A percentile compares a stretch with the other conserved stretches of the same genome.
Conservation (phyloP, 2,888 invertebrate genomes). For the Nomada fabriciana region DNA sequence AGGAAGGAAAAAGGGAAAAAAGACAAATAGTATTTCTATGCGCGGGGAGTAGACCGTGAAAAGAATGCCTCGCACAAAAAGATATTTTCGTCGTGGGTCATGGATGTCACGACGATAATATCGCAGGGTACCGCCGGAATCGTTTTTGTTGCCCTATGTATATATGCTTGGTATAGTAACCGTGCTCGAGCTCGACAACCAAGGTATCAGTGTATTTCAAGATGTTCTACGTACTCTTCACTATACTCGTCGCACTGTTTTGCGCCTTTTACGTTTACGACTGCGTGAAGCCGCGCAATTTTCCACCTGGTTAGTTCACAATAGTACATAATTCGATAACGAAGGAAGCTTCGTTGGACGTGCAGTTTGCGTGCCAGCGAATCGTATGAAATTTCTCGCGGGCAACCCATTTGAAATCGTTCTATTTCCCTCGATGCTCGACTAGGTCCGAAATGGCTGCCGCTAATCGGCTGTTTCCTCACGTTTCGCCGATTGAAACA, state of each 20-base stretch:
- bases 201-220: constrained; percentile 50
- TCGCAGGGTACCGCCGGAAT: constrained; percentile 40
- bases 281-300: constrained; percentile 77
- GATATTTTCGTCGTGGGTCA: constrained; percentile 69
- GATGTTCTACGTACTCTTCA: constrained; percentile 62
- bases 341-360: too few species aligned
- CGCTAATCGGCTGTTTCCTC: constrained; percentile 86
- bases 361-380: too few species aligned
- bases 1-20: background rate
- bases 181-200: constrained; percentile 15
- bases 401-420: too few species aligned
- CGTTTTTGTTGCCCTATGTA: constrained; percentile 51
- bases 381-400: background rate
- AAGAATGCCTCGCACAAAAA: constrained; percentile 46
- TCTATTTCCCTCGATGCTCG: background rate
- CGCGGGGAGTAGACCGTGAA: constrained; percentile 23
- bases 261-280: constrained; percentile 66
- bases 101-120: constrained; percentile 61
- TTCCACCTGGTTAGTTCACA: constrained; percentile 76
- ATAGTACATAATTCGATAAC: background rate
- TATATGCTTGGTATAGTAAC: constrained; percentile 35
- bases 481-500: constrained; percentile 82
- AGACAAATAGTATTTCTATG: constrained; percentile 6
- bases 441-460: constrained; percentile 86
- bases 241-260: constrained; percentile 56